Base-by-base conservation (phyloP, 37 sponge, comb jelly and placozoan genomes). In the Halichondria panicea region DNA sequence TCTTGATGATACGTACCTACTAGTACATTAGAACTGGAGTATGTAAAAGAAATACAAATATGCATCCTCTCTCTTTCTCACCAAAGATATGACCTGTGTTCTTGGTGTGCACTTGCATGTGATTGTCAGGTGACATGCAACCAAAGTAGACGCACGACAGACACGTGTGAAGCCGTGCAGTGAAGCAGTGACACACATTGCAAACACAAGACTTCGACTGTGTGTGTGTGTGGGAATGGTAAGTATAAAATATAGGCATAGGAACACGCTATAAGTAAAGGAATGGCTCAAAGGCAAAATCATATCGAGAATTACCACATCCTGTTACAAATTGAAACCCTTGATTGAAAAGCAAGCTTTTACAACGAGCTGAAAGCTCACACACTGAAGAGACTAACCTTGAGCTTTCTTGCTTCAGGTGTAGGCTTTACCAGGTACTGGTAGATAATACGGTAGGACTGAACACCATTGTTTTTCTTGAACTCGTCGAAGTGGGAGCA, bases 61-160 rank as follows among this genome's bases (percentile, higher is more conserved):
- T n/a, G 61, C 27, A 24, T n/a, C 8, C 61, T 12, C 25, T 12
- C 25, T 24, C 25, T 59, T n/a, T n/a, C 77, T 65, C 77, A 93
- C 93, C 81, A 43, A 93, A 71, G 4, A 19, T 18, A 50, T 93
- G 93, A 37, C 79, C 82, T 9, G 93, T 77, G 27, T 62, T 66
- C 44, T 84, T 70, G 57, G 76, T 66, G 48, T 94, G 91, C 0
- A 63, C 43, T 15, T 72, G 80, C 70, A 91, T 79, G 74, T 90
- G 91, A 40, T 90, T 94, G n/a, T 90, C 80, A 0, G 85, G 81
- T 9, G 52, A 52, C 61, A 81, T 71, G 70, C 96, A 96, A 4
- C 91, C 96, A 58, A 92, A 70, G 73, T 75, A 92, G 61, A 96
- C 96, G 76, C 96, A 96, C n/a, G 75, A 76, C 45, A 96, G 79